These are phyloP conservation scores for Artemisiospiza belli DNA, from an alignment of 2,113 vertebrate genomes.

Conservation along the genomic window DNA sequence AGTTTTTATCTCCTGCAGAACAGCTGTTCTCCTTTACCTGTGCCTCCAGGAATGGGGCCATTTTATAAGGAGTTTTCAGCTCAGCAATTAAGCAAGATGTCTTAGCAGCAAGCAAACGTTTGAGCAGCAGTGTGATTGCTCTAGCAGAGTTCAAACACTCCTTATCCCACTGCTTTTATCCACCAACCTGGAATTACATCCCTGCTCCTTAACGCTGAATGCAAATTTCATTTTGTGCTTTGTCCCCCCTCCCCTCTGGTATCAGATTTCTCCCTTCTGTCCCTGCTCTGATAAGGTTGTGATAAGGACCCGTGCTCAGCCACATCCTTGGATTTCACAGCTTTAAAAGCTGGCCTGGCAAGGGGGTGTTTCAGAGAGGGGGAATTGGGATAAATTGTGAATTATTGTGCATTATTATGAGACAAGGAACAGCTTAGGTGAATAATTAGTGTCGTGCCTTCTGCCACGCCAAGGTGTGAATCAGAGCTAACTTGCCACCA, in stretches of 20 bases:
- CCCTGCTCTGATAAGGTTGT: neutral
- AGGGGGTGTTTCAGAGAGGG: neutral
- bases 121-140: neutral
- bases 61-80: neutral
- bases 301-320: neutral
- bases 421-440: neutral
- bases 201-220: neutral
- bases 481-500: neutral
- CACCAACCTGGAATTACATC: neutral
- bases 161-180: slow-evolving; percentile 4
- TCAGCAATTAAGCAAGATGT: neutral
- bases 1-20: neutral
- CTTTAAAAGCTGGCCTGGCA: neutral
- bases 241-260: neutral
- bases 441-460: neutral
- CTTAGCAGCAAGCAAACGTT: neutral
- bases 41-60: neutral
- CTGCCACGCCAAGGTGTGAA: neutral
- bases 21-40: neutral
- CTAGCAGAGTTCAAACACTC: neutral
- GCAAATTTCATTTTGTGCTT: neutral
- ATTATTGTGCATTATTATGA: neutral
- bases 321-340: neutral
- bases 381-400: neutral
- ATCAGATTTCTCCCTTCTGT: neutral